Evolutionary conservation across 2,888 invertebrate genomes (phyloP), one percentile per base, ranked within the genome.

Genomic region (Phorcus lineatus): DNA sequence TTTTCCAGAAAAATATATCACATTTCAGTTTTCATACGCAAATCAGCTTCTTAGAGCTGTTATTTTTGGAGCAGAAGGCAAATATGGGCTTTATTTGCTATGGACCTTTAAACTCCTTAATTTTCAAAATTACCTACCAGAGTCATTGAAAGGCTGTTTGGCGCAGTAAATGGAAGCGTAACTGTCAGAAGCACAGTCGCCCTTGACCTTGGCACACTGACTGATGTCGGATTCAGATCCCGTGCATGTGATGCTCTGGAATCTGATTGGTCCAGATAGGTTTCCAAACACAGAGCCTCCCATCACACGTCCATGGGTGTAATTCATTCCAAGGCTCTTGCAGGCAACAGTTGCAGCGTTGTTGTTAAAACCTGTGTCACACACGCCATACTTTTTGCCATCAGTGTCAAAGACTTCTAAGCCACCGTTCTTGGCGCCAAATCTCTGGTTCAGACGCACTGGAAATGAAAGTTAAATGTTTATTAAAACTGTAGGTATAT

Each of bases 211-310:
- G 53, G 85, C n/a, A 81, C 90, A 90, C 16, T 86, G 55, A 7
- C 81, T 80, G 2, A 90, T 74, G 78, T 88, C 85, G 2, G 52
- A 75, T 77, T 90, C 91, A 1, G 52, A 16, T 0, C 88, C 90
- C 0, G 62, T 77, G 83, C 96, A 96, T 78, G 94, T 77, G 16
- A 92, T 80, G 36, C 86, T 84, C 2, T 87, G 88, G 80, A 91
- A 83, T 19, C 77, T 67, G 19, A 88, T 84, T 1, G 81, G 78
- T 19, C 81, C 84, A 4, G 84, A 80, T 31, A 87, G 74, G 24
- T 88, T 85, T 0, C 89, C 91, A 80, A 90, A 91, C 0, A 85
- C 86, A 47, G 90, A 90, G 13, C 88, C 87, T 76, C 83, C 82
- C 2, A 86, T 77, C n/a, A 84, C 77, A 9, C 85, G 80, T 0